phyloP scores from a whole-genome alignment of 2,888 invertebrate species.

The Drosophila macrospina region DNA sequence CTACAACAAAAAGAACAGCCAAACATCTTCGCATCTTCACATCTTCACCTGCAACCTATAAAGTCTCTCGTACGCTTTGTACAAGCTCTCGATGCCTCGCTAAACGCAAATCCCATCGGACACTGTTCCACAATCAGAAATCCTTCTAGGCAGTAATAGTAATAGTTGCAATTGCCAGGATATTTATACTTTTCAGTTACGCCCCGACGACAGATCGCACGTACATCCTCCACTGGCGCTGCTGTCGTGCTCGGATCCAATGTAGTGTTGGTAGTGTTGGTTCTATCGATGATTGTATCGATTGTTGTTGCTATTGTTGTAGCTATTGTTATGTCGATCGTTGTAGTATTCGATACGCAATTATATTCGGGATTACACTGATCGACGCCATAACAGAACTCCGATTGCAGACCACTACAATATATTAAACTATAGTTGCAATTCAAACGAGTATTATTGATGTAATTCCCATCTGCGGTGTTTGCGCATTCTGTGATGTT shows the following conservation, averaged over 20 bases:
- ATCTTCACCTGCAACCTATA: slow-evolving; percentile 6
- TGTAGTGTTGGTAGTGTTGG: not conserved
- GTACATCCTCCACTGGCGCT: slow-evolving; percentile 31
- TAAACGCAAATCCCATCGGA: slow-evolving; percentile 72
- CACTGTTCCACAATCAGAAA: slow-evolving; percentile 76
- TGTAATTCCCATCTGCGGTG: not conserved
- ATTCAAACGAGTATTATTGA: slow-evolving; percentile 39
- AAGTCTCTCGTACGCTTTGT: slow-evolving; percentile 37
- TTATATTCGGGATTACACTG: slow-evolving; percentile 25
- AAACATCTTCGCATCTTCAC: too few relatives aligned
- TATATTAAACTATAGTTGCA: slow-evolving; percentile 53
- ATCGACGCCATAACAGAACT: slow-evolving; percentile 33
- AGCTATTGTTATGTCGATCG: too few relatives aligned
- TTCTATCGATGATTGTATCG: not conserved
- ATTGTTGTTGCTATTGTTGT: not conserved
- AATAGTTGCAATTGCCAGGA: slow-evolving; percentile 69
- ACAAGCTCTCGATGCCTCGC: slow-evolving; percentile 44
- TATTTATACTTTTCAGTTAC: slow-evolving; percentile 60
- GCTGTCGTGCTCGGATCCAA: slow-evolving; percentile 1
- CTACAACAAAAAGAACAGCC: not conserved
- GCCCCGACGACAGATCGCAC: slow-evolving; percentile 49
- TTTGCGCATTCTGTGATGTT: slow-evolving; percentile 51
- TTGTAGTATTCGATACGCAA: slow-evolving; percentile 7
- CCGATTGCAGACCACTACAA: slow-evolving; percentile 50
- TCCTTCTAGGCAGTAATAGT: slow-evolving; percentile 64